Evolutionary conservation across 2,113 vertebrate species (phyloP).

Genomic region (Hystrix brachyura): DNA sequence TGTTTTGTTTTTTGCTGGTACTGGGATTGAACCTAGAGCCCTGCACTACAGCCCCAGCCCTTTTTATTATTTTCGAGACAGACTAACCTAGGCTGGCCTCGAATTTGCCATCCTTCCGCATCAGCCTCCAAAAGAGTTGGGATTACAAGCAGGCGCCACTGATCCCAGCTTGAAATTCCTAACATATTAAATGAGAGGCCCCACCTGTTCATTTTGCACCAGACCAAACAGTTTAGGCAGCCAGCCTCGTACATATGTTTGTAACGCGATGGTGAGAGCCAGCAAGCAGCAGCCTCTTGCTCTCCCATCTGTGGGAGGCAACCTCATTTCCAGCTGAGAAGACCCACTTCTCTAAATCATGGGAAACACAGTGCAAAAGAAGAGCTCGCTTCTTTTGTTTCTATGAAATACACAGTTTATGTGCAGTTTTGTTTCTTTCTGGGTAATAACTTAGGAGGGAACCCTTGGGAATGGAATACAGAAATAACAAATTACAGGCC

Average conservation of each 20-base stretch:
- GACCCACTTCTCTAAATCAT: conserved; percentile 12
- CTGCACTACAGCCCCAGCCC: neutral
- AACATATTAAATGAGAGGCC: neutral
- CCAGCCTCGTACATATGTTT: neutral
- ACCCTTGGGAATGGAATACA: conserved; percentile 45
- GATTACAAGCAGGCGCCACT: neutral
- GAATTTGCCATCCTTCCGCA: neutral
- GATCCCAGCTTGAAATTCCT: neutral
- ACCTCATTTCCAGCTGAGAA: conserved; percentile 12
- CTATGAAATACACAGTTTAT: conserved; percentile 54
- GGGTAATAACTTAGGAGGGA: conserved; percentile 70
- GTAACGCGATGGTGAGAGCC: neutral
- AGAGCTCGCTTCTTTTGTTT: conserved; percentile 28
- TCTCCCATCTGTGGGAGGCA: neutral
- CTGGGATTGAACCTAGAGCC: too few species aligned
- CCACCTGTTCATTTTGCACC: neutral
- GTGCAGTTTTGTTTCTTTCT: conserved; percentile 67
- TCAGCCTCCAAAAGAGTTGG: neutral
- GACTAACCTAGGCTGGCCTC: neutral
- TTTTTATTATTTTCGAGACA: neutral
- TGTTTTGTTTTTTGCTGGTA: too few species aligned
- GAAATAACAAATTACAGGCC: conserved; percentile 59
- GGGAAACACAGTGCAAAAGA: neutral
- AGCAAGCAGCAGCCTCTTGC: neutral
- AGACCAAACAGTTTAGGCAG: neutral